A percentile compares a stretch with the other conserved stretches of the same genome.
Conservation (phyloP, 23 tunicate genomes). For the Aplidium turbinatum region DNA sequence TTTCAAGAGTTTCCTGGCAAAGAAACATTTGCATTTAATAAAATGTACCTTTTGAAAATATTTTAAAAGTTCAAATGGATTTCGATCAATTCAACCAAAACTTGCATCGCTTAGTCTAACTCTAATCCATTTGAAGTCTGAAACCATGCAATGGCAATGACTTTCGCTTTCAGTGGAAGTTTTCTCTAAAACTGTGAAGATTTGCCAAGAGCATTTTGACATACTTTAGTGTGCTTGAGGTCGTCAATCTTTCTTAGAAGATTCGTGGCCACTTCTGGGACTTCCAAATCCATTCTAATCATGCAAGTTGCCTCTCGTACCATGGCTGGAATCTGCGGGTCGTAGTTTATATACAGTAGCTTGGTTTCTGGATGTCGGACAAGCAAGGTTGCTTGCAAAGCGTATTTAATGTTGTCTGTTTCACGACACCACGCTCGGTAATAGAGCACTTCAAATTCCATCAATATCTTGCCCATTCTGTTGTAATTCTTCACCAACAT, state of each 20-base stretch:
- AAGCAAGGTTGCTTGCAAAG: conserved; percentile 88
- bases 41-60: background rate
- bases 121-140: too few species aligned
- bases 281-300: conserved; percentile 79
- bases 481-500: conserved; percentile 69
- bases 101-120: too few species aligned
- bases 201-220: background rate
- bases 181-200: too few species aligned
- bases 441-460: conserved; percentile 94
- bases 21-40: background rate
- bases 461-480: conserved; percentile 88
- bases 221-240: conserved; percentile 70
- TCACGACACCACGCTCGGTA: conserved; percentile 96
- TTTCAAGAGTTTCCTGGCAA: conserved; percentile 65
- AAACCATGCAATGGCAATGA: too few species aligned
- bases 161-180: too few species aligned
- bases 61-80: too few species aligned
- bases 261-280: conserved; percentile 73
- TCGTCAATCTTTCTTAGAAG: conserved; percentile 67
- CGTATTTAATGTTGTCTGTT: conserved; percentile 81
- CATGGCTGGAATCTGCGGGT: conserved; percentile 88
- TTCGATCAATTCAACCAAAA: too few species aligned
- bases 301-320: conserved; percentile 86
- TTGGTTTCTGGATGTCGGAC: conserved; percentile 96
- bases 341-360: conserved; percentile 87